Evolutionary conservation across 2,797 vertebrate genomes (phyloP).

Genomic region (Tauraco hartlaubi): DNA sequence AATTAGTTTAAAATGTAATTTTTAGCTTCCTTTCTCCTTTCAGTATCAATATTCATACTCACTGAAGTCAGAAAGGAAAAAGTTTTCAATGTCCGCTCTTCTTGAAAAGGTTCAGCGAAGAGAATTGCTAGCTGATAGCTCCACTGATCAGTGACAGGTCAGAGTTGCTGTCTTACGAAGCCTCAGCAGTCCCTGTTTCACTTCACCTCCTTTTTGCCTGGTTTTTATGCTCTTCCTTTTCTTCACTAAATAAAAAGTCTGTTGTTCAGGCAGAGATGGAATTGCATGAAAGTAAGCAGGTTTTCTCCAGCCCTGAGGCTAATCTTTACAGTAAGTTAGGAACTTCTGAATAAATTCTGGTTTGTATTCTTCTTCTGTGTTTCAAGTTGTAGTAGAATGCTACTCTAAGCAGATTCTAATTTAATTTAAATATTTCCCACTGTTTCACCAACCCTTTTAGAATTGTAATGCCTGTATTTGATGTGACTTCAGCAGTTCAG

Average conservation of each 20-base stretch:
- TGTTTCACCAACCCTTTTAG: constrained; percentile 17
- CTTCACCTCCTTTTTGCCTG: neutral
- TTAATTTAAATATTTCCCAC: constrained; percentile 49
- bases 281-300: neutral
- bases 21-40: neutral
- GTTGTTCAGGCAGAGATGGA: neutral
- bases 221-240: neutral
- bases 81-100: neutral
- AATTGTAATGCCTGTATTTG: constrained; percentile 47
- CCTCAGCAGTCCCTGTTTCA: neutral
- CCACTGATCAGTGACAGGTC: neutral
- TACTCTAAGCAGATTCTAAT: constrained; percentile 44
- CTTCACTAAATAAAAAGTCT: neutral
- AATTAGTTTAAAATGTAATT: neutral
- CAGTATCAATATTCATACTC: neutral
- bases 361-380: neutral
- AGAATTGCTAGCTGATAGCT: neutral
- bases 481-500: constrained; percentile 43
- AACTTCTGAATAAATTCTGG: constrained; percentile 30
- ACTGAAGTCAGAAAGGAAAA: neutral
- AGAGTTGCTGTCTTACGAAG: neutral
- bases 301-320: constrained; percentile 11
- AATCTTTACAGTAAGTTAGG: neutral
- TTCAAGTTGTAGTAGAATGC: neutral
- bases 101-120: neutral